These are phyloP conservation scores for Furcula furcula DNA, from an alignment of 2,888 invertebrate species.

Conservation along the genomic window DNA sequence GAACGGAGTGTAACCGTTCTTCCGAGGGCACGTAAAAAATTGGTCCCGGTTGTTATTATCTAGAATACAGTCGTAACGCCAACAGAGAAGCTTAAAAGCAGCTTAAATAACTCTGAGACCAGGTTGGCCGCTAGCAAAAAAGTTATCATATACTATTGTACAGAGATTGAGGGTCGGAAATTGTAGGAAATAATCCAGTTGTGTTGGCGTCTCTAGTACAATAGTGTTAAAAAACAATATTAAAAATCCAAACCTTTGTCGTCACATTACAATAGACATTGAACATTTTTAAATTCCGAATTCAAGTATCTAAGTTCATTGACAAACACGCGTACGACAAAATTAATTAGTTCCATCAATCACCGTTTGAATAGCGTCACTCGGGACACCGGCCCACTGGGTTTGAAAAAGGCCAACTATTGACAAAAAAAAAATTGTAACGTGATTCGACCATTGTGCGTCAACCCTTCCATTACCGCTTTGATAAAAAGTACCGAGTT, in stretches of 20 bases:
- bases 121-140: too few relatives aligned
- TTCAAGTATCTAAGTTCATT: constrained; percentile 62
- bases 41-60: too few relatives aligned
- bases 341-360: constrained; percentile 82
- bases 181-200: too few relatives aligned
- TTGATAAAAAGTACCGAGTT: constrained; percentile 37
- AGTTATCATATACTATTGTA: too few relatives aligned
- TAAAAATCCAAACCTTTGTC: constrained; percentile 51
- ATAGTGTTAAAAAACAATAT: constrained; percentile 38
- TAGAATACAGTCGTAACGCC: too few relatives aligned
- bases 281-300: constrained; percentile 54
- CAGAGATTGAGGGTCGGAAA: too few relatives aligned
- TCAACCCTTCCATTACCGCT: constrained; percentile 54
- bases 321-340: constrained; percentile 59
- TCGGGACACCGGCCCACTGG: constrained; percentile 60
- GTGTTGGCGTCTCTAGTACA: too few relatives aligned
- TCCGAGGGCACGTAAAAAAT: too few relatives aligned
- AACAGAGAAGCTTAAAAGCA: too few relatives aligned
- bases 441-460: constrained; percentile 71
- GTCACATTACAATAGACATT: constrained; percentile 42
- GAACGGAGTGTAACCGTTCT: too few relatives aligned
- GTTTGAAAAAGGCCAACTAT: constrained; percentile 59
- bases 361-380: constrained; percentile 68
- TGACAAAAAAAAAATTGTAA: constrained; percentile 61
- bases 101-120: too few relatives aligned